Evolutionary conservation across 2,888 invertebrate species (phyloP), one percentile per base, ranked within the genome.

Genomic region (Troides aeacus): DNA sequence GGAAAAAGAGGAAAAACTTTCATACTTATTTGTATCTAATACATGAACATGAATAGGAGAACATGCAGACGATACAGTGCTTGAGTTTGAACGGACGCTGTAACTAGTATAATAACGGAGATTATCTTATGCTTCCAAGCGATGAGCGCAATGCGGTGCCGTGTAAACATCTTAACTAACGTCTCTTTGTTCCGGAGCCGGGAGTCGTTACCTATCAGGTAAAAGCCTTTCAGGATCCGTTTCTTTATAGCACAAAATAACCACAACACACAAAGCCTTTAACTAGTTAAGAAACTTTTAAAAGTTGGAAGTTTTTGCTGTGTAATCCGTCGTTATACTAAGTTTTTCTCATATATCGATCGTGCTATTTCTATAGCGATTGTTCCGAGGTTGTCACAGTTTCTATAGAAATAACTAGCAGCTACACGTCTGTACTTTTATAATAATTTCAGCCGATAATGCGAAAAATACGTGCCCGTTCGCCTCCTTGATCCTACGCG

Each of bases 401-500:
- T 78, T 73, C 76, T 74, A 72, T 74, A 74, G 76, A 79, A 70
- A 76, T 84, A 84, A 83, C 83, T 83, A 83, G 83, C 84, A 82
- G 85, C 86, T 83, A 80, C 79, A 88, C 88, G 88, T 89, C 83
- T 85, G 84, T 86, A 86, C 84, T 87, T 87, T 88, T 88, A 88
- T 86, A 88, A 91, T 90, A 90, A 91, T 90, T 79, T 91, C 87
- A 86, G 84, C 82, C 87, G 87, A 87, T 91, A 90, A 90, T 90
- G 89, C 84, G 90, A 91, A 90, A 90, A 90, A 88, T 91, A 92
- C 90, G 91, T 91, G 92, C 85, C 46, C 82, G 80, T 85, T 83
- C 81, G 80, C 80, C 82, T 80, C 80, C 85, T 83, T 81, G 78
- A 81, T 79, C 78, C 80, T 85, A 89, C 89, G 88, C 85, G 87